A percentile compares a stretch with the other conserved stretches of the same genome.
phyloP scores from a whole-genome alignment of 2,888 invertebrate genomes.

The Marasmarcha lunaedactyla region DNA sequence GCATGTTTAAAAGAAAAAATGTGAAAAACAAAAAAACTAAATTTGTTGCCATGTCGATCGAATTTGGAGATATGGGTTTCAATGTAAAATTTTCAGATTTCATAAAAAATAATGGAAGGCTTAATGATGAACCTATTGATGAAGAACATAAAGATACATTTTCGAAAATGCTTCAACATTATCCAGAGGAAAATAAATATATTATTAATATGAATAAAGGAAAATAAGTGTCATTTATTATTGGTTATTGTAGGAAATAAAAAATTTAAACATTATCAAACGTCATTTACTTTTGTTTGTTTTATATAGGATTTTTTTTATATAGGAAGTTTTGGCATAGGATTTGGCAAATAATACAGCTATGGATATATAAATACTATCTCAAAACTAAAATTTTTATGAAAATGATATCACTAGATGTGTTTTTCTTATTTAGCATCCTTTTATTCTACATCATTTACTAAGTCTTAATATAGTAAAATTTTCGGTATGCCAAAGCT shows the following conservation, averaged over 20 bases:
- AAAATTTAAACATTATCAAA: constrained; percentile 2
- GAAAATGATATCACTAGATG: too few relatives aligned
- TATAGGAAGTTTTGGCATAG: too few relatives aligned
- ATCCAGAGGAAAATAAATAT: constrained; percentile 34
- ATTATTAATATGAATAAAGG: constrained; percentile 11
- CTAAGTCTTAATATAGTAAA: too few relatives aligned
- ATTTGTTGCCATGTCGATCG: constrained; percentile 28
- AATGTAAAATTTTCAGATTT: constrained; percentile 36
- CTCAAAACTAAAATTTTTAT: too few relatives aligned
- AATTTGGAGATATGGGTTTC: constrained; percentile 45
- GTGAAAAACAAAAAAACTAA: constrained; percentile 12
- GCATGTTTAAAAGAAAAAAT: constrained; percentile 24
- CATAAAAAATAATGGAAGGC: constrained; percentile 21
- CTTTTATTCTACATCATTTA: too few relatives aligned
- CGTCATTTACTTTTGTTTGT: too few relatives aligned
- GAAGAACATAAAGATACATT: constrained; percentile 20
- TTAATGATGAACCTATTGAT: constrained; percentile 15
- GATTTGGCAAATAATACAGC: too few relatives aligned
- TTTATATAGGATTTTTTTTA: too few relatives aligned
- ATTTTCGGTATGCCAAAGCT: too few relatives aligned
- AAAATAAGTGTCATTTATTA: constrained; percentile 5
- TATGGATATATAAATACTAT: too few relatives aligned
- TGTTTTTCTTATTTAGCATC: too few relatives aligned
- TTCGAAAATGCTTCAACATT: constrained; percentile 29
- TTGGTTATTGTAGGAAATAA: constrained; percentile 1